Conservation (phyloP, 2,888 invertebrate species). For the Diachrysia chrysitis region DNA sequence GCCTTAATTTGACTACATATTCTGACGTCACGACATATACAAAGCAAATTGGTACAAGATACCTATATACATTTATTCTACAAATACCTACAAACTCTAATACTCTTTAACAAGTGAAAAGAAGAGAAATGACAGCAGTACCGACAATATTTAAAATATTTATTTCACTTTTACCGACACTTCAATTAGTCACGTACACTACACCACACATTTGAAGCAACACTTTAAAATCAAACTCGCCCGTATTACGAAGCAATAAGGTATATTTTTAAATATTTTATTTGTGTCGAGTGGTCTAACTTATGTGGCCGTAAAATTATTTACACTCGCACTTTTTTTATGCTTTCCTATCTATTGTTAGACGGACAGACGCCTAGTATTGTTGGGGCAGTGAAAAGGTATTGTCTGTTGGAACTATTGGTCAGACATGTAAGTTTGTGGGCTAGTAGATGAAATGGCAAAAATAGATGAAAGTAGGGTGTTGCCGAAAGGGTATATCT, state of each 20-base stretch:
- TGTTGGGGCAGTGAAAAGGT: conserved; percentile 11
- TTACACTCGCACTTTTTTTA: conserved; percentile 55
- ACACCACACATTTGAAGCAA: background rate
- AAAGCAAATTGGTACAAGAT: too few species aligned
- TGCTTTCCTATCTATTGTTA: conserved; percentile 41
- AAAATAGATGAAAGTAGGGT: too few species aligned
- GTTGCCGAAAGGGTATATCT: too few species aligned
- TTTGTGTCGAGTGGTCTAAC: background rate
- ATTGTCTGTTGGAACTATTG: conserved; percentile 2
- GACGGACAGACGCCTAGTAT: conserved; percentile 13
- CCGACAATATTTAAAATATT: conserved; percentile 12
- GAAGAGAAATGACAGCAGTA: conserved; percentile 8
- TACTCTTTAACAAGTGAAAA: background rate
- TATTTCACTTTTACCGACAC: conserved; percentile 49
- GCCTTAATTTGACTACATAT: too few species aligned
- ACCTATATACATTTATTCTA: too few species aligned
- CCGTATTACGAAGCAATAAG: background rate
- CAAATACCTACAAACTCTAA: too few species aligned
- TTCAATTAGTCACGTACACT: conserved; percentile 22
- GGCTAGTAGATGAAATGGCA: too few species aligned
- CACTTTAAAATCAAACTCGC: background rate
- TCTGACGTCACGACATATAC: too few species aligned
- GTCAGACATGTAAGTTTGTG: too few species aligned
- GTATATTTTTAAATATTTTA: background rate
- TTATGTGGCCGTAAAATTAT: conserved; percentile 8